Evolutionary conservation across 2,888 invertebrate genomes (phyloP), one percentile per base, ranked within the genome.

Genomic region (Tipula confusa): DNA sequence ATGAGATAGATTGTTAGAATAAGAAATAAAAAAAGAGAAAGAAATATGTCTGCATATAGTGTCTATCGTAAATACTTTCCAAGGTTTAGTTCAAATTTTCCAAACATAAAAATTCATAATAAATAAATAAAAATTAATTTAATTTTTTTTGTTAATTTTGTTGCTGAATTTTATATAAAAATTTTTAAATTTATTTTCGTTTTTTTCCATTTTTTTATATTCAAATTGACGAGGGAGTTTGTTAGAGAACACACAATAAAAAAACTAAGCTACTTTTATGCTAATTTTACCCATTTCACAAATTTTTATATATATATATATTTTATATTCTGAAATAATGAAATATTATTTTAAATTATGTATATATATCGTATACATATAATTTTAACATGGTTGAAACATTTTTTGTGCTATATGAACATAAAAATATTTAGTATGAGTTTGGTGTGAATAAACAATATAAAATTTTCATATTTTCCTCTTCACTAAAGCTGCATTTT

Each of bases 91-190:
- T 24, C 43, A n/a, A 15, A 1, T 64, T 64, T 64, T 24, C 3
- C 24, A 11, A 9, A n/a, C 4, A 24, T 5, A 33, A 64, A 64
- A 64, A 24, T 24, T 64, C 64, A 64, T 64, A 64, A 64, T 64
- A 24, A 64, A 64, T 64, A 64, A 64, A 64, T 24, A 64, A 64
- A 64, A 64, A 64, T 64, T 64, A 64, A 64, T 64, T 64, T 64
- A 64, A 64, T 64, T 64, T 64, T 43, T 5, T 43, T 43, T 43
- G 3, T 43, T 15, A n/a, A 43, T n/a, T 43, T 64, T 64, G 64
- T 2, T 64, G 64, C 64, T 24, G 24, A 64, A 64, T 64, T 64
- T 64, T 64, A 64, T 24, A 64, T 64, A 64, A 64, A 64, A 64
- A n/a, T 64, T 24, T 24, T 64, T 64, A 24, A 18, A 64, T 64